phyloP scores from a whole-genome alignment of 2,888 invertebrate species.

The Rutpela maculata region DNA sequence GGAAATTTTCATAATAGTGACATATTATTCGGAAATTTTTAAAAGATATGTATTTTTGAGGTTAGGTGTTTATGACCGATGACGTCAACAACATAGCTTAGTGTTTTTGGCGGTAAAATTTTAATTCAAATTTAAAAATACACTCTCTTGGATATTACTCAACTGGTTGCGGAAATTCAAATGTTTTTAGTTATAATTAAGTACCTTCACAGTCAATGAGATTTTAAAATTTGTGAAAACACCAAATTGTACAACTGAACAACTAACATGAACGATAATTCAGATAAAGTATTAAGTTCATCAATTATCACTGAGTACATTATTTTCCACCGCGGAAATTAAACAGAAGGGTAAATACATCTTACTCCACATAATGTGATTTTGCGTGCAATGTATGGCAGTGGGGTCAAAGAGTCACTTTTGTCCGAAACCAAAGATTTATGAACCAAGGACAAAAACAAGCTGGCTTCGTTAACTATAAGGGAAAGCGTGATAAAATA shows the following conservation, averaged over 20 bases:
- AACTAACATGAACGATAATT: neutral
- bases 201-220: no score
- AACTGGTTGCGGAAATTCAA: no score
- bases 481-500: constrained; percentile 24
- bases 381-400: constrained; percentile 17
- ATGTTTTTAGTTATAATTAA: no score
- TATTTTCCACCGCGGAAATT: constrained; percentile 31
- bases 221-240: no score
- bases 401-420: constrained; percentile 35
- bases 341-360: constrained; percentile 37
- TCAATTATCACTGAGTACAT: constrained; percentile 31
- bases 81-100: no score
- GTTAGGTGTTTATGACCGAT: no score
- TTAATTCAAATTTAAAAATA: no score
- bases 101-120: no score
- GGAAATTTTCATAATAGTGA: no score
- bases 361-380: constrained; percentile 31
- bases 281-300: neutral
- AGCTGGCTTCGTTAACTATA: constrained; percentile 29
- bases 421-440: constrained; percentile 38
- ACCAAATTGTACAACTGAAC: neutral
- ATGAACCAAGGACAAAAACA: constrained; percentile 39
- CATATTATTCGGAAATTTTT: no score
- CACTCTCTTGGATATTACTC: no score
- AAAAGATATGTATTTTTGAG: no score